These are phyloP conservation scores for Siniperca undulata DNA, from an alignment of 2,797 vertebrate species.

Conservation along the genomic window DNA sequence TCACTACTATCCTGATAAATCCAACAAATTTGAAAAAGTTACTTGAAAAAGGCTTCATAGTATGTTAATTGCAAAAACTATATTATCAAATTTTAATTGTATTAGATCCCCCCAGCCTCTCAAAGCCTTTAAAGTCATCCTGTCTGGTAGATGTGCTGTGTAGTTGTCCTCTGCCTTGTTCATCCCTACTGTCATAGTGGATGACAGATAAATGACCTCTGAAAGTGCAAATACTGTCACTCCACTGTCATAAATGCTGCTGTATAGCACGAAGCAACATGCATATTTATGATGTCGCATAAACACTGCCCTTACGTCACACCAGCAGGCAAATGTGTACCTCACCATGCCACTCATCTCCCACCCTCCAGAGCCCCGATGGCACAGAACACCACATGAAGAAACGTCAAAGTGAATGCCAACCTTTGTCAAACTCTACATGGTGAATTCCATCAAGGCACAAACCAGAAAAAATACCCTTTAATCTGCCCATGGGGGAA, in stretches of 20 bases:
- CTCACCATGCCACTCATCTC: slow-evolving; percentile 79
- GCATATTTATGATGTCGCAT: slow-evolving; percentile 86
- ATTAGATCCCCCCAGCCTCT: slow-evolving; percentile 12
- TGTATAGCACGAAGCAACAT: slow-evolving; percentile 74
- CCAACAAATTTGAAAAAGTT: neutral
- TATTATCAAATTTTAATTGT: slow-evolving; percentile 29
- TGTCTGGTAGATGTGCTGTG: slow-evolving; percentile 41
- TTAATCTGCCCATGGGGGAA: slow-evolving; percentile 63
- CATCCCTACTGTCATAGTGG: slow-evolving; percentile 63
- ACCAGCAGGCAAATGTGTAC: slow-evolving; percentile 77
- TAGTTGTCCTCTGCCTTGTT: slow-evolving; percentile 65
- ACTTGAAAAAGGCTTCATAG: neutral
- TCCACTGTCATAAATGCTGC: slow-evolving; percentile 82
- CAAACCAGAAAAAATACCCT: slow-evolving; percentile 76
- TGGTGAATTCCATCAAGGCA: slow-evolving; percentile 73
- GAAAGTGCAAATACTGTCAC: slow-evolving; percentile 83
- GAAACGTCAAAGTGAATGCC: slow-evolving; percentile 81
- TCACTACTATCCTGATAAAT: neutral
- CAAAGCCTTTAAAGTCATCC: slow-evolving; percentile 52
- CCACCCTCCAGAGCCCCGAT: slow-evolving; percentile 72
- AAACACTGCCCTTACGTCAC: slow-evolving; percentile 81
- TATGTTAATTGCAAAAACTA: slow-evolving; percentile 5
- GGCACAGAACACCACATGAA: slow-evolving; percentile 71
- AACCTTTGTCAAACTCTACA: slow-evolving; percentile 78
- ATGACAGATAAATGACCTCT: slow-evolving; percentile 86